These are phyloP conservation scores for Homarus americanus DNA, from an alignment of 1,140 invertebrate genomes.

Conservation along the genomic window DNA sequence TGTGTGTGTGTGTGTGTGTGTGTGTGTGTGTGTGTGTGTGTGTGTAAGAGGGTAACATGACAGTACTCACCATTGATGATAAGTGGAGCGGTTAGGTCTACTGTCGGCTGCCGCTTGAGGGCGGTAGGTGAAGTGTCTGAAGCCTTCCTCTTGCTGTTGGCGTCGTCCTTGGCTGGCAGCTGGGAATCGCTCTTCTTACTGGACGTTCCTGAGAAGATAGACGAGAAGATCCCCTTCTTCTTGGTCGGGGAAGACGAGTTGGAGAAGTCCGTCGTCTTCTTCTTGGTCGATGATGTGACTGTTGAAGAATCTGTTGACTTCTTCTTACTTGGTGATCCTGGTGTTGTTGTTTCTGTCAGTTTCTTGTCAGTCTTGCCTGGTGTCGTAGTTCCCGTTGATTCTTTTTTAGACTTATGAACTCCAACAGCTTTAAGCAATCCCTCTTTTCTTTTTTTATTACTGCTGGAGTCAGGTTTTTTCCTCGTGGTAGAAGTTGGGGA, in stretches of 20 bases:
- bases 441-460: neutral
- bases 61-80: conserved; percentile 37
- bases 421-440: neutral
- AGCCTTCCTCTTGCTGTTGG: neutral
- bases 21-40: neutral
- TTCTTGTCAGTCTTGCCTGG: neutral
- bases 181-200: neutral
- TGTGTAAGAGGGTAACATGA: neutral
- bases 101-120: conserved; percentile 30
- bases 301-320: neutral
- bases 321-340: neutral
- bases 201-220: conserved; percentile 18
- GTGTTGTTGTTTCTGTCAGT: too few relatives aligned
- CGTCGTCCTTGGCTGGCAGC: conserved; percentile 17
- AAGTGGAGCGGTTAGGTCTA: conserved; percentile 37
- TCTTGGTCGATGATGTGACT: neutral
- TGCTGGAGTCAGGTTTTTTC: neutral
- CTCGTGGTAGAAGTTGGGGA: neutral
- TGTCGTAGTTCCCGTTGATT: neutral
- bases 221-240: conserved; percentile 45
- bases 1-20: neutral
- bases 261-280: neutral
- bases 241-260: neutral
- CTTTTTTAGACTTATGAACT: neutral
- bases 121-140: neutral